Percentiles rank a stretch among this genome's conserved stretches.
Conservation (phyloP, 1,140 invertebrate genomes). For the Sitobion miscanthi region DNA sequence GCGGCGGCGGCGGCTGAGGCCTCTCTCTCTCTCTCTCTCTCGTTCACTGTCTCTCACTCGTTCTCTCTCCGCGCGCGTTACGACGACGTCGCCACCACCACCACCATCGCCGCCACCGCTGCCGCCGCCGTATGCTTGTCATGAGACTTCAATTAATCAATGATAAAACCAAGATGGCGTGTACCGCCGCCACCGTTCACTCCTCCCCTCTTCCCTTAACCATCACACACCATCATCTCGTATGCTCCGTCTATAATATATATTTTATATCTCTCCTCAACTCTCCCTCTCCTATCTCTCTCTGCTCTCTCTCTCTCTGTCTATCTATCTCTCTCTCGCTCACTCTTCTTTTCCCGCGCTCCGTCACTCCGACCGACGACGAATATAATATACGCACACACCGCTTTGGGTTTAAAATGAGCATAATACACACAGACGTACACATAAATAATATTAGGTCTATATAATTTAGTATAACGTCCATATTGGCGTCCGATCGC, state of each 20-base stretch:
- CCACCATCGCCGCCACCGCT: neutral
- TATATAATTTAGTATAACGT: neutral
- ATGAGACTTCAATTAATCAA: constrained; percentile 56
- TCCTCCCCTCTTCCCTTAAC: neutral
- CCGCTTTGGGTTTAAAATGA: neutral
- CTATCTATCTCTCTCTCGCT: neutral
- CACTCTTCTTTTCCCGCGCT: neutral
- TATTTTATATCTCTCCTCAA: neutral
- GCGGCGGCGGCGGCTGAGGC: neutral
- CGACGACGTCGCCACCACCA: constrained; percentile 3
- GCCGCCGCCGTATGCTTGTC: constrained; percentile 50
- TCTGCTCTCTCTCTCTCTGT: neutral
- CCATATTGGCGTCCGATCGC: neutral
- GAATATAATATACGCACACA: neutral
- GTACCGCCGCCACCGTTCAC: constrained; percentile 11
- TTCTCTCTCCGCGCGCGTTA: constrained; percentile 22
- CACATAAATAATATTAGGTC: neutral
- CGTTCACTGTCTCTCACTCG: neutral
- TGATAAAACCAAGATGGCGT: constrained; percentile 56
- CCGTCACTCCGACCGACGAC: neutral
- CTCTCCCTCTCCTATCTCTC: neutral
- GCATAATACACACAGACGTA: neutral
- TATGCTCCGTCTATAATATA: constrained; percentile 18
- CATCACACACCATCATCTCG: neutral
- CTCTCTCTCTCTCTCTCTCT: neutral